Conservation (phyloP, 2,113 vertebrate species). For the Machaerirhynchus nigripectus region DNA sequence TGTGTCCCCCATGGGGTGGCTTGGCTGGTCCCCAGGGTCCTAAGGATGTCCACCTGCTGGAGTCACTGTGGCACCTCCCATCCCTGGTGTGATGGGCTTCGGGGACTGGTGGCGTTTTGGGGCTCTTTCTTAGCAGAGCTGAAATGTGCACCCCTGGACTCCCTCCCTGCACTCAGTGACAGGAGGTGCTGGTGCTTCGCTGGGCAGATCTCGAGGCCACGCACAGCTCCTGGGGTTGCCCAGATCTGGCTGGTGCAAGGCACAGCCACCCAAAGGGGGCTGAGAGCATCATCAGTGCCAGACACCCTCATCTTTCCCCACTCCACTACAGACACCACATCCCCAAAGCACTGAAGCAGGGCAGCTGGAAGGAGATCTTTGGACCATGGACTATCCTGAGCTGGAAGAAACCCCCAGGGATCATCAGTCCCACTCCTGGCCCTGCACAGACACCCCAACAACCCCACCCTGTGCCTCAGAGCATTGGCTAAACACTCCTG, state of each 20-base stretch:
- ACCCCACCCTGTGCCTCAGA: neutral
- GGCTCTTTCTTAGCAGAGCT: neutral
- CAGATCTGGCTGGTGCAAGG: neutral
- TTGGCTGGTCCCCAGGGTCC: neutral
- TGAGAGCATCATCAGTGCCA: neutral
- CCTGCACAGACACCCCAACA: neutral
- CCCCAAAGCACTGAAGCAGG: neutral
- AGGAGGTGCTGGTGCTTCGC: neutral
- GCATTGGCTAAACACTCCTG: fast-evolving
- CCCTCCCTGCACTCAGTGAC: neutral
- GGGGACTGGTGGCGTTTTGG: neutral
- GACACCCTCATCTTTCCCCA: neutral
- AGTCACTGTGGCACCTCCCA: neutral
- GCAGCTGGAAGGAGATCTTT: neutral
- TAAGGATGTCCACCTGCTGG: neutral
- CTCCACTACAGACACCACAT: neutral
- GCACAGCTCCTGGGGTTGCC: neutral
- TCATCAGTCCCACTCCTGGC: neutral
- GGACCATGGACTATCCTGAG: neutral
- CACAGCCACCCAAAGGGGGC: neutral
- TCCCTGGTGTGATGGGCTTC: neutral
- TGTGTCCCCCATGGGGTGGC: neutral
- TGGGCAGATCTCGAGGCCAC: neutral
- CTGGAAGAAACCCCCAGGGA: neutral
- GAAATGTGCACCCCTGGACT: neutral